phyloP scores from a whole-genome alignment of 2,888 invertebrate species.

The Dromius quadrimaculatus region DNA sequence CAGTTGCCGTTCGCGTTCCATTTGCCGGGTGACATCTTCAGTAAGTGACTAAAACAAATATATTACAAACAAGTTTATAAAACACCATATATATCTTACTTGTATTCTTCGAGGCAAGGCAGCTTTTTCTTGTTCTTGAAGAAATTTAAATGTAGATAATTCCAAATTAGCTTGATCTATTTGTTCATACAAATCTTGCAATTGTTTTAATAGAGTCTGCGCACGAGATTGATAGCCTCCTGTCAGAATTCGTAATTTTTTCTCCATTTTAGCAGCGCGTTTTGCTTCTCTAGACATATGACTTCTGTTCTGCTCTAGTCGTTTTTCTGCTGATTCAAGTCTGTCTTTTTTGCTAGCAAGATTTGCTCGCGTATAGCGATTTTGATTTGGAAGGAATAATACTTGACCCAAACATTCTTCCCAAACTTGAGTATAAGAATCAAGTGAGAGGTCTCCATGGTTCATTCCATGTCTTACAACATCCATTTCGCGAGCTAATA shows the following conservation, averaged over 20 bases:
- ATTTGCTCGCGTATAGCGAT: constrained; percentile 93
- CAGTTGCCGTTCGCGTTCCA: constrained; percentile 88
- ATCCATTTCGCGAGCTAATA: constrained; percentile 87
- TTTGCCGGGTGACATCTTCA: constrained; percentile 93
- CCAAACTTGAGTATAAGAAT: constrained; percentile 94
- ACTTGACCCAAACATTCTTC: constrained; percentile 95
- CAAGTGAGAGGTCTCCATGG: constrained; percentile 92
- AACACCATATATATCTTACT: constrained; percentile 66
- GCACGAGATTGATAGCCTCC: constrained; percentile 86
- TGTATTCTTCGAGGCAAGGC: constrained; percentile 92
- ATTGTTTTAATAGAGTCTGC: constrained; percentile 88
- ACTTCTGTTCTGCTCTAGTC: constrained; percentile 90
- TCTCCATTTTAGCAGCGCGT: constrained; percentile 96
- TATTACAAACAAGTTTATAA: background rate
- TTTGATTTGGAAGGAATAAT: constrained; percentile 91
- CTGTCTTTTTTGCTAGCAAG: constrained; percentile 96
- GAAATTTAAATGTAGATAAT: constrained; percentile 88
- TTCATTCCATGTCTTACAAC: constrained; percentile 93
- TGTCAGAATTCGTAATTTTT: constrained; percentile 94
- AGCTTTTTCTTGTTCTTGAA: constrained; percentile 89
- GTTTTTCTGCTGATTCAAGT: constrained; percentile 91
- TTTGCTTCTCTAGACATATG: constrained; percentile 99
- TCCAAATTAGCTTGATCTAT: constrained; percentile 92
- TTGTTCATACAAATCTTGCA: constrained; percentile 88
- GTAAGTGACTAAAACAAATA: constrained; percentile 76